phyloP scores from a whole-genome alignment of 2,888 invertebrate genomes.

The Allygus modestus region DNA sequence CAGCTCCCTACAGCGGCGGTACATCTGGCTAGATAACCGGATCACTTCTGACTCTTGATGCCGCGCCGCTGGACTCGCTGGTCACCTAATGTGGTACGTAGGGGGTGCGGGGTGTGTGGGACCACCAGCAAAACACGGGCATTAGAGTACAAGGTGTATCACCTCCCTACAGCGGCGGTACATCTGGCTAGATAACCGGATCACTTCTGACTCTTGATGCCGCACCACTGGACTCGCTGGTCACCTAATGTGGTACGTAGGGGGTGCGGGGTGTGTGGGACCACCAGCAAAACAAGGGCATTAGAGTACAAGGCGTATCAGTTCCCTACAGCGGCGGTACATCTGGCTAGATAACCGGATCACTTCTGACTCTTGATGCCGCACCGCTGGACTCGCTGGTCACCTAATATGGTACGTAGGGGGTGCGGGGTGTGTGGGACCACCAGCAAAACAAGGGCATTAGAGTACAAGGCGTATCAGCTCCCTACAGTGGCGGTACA shows the following conservation, averaged over 20 bases:
- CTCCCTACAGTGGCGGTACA: slow-evolving; percentile 7
- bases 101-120: too few relatives aligned
- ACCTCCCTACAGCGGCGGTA: slow-evolving; percentile 15
- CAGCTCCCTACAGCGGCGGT: too few relatives aligned
- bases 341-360: too few relatives aligned
- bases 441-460: slow-evolving; percentile 4
- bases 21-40: too few relatives aligned
- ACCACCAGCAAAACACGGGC: too few relatives aligned
- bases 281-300: slow-evolving; percentile 26
- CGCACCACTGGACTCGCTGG: background rate
- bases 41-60: too few relatives aligned
- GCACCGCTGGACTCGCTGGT: background rate
- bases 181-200: slow-evolving; percentile 36
- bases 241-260: background rate
- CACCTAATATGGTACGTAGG: background rate
- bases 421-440: slow-evolving; percentile 5
- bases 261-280: slow-evolving; percentile 5
- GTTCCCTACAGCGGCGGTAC: too few relatives aligned
- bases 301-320: slow-evolving; percentile 40
- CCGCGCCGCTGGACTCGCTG: too few relatives aligned
- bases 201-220: slow-evolving; percentile 13
- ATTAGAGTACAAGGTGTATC: too few relatives aligned
- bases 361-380: background rate
- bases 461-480: slow-evolving; percentile 46
- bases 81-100: too few relatives aligned